phyloP scores from a whole-genome alignment of 2,113 vertebrate species.

The Himantopus leucocephalus region DNA sequence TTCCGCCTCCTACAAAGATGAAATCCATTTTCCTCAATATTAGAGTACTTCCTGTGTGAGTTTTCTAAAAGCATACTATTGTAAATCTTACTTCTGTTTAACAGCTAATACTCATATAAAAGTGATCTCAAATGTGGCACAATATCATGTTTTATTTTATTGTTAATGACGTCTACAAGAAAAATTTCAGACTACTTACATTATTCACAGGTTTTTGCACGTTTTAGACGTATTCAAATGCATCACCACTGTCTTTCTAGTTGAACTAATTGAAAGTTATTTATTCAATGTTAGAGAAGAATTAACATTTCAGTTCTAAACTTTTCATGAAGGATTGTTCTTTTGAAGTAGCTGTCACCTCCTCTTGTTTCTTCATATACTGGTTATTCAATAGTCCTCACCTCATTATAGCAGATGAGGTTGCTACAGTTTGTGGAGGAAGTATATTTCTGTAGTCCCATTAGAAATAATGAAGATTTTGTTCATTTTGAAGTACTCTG shows the following conservation, averaged over 20 bases:
- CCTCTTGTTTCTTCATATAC: background rate
- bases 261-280: background rate
- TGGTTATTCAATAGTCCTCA: background rate
- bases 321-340: background rate
- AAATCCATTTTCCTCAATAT: background rate
- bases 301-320: background rate
- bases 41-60: background rate
- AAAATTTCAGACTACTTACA: background rate
- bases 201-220: background rate
- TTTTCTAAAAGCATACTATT: background rate
- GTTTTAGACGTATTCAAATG: accelerated
- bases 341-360: background rate
- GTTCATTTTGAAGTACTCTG: background rate
- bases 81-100: background rate
- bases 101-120: background rate
- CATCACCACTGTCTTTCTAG: background rate
- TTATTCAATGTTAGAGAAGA: background rate
- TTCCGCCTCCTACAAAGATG: no score
- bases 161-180: background rate
- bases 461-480: background rate
- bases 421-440: background rate
- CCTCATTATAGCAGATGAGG: background rate
- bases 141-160: background rate
- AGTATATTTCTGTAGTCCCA: background rate
- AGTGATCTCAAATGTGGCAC: background rate